A percentile compares a stretch with the other conserved stretches of the same genome.
Conservation (phyloP, 2,113 vertebrate species). For the Grammomys dolichurus region DNA sequence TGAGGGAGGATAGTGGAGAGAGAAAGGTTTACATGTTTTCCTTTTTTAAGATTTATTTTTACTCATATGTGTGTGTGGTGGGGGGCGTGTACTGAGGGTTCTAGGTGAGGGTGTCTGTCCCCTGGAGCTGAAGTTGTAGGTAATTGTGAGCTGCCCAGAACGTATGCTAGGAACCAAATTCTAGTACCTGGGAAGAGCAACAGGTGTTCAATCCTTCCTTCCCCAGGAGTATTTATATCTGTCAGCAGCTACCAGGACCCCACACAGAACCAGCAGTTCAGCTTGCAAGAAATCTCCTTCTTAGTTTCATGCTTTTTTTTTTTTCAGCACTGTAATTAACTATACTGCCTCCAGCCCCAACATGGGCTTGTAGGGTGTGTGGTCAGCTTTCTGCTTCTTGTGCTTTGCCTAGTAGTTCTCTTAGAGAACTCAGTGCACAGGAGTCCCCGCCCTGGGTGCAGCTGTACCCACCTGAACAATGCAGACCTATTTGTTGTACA, state of each 20-base stretch:
- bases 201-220: background rate
- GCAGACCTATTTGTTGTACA: slow-evolving; percentile 48
- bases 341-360: background rate
- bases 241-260: too few species aligned
- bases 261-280: background rate
- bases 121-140: background rate
- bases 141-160: background rate
- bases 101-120: background rate
- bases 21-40: background rate
- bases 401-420: background rate
- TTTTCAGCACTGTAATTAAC: background rate
- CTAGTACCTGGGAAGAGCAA: background rate
- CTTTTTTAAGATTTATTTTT: background rate
- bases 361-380: background rate
- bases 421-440: background rate
- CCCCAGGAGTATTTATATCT: background rate
- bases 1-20: background rate
- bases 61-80: background rate
- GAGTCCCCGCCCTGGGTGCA: background rate
- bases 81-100: background rate
- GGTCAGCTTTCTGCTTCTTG: background rate
- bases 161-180: background rate
- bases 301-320: background rate
- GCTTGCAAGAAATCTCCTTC: background rate
- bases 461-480: background rate